phyloP scores from a whole-genome alignment of 2,888 invertebrate genomes.

The Salticus scenicus region DNA sequence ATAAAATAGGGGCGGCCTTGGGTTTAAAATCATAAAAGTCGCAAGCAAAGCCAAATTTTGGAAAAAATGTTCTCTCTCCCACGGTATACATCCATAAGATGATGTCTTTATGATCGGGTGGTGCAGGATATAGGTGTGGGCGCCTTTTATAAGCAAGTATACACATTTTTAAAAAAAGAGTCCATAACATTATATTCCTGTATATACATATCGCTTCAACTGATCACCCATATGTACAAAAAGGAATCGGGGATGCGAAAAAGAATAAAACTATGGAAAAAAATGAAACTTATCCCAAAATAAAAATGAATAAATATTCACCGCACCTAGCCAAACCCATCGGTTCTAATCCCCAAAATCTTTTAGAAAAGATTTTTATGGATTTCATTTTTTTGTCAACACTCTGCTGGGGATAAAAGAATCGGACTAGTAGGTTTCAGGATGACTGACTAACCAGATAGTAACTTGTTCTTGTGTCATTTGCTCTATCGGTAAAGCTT shows the following conservation, averaged over 20 bases:
- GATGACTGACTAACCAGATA: constrained; percentile 65
- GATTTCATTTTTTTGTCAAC: constrained; percentile 41
- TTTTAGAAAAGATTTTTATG: constrained; percentile 68
- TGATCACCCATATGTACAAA: constrained; percentile 39
- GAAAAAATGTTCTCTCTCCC: constrained; percentile 34
- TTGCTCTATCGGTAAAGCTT: constrained; percentile 47
- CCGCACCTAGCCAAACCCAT: constrained; percentile 46
- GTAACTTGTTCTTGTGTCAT: constrained; percentile 47
- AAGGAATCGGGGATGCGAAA: constrained; percentile 31
- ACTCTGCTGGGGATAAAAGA: constrained; percentile 36
- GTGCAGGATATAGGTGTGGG: constrained; percentile 60
- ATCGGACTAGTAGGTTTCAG: constrained; percentile 60
- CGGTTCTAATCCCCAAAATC: constrained; percentile 54
- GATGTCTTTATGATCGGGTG: constrained; percentile 60
- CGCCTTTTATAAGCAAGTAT: constrained; percentile 50
- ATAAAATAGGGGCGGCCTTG: neutral
- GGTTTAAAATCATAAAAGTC: constrained; percentile 7
- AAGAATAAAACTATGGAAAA: constrained; percentile 25
- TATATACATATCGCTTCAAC: constrained; percentile 41
- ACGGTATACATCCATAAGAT: constrained; percentile 43
- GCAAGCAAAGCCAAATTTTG: neutral
- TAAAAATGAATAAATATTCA: constrained; percentile 62
- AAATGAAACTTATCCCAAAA: constrained; percentile 51
- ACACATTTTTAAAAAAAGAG: constrained; percentile 30
- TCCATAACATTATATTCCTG: constrained; percentile 57